Conservation (phyloP, 2,888 invertebrate genomes). For the Metallyticus violacea region DNA sequence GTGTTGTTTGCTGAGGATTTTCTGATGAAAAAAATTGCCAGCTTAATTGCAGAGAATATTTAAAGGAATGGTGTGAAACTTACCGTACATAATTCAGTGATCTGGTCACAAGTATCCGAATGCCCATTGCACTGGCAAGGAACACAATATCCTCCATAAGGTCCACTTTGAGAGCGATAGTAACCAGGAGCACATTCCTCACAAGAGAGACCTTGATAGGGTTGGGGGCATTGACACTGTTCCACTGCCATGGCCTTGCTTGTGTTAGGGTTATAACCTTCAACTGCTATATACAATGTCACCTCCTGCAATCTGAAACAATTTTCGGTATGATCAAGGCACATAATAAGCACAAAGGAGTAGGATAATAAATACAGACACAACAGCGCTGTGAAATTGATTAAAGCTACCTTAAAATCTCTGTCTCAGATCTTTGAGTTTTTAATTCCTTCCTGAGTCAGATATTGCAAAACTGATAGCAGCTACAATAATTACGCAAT, state of each 20-base stretch:
- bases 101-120: slow-evolving; percentile 82
- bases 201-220: slow-evolving; percentile 86
- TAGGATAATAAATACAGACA: no score
- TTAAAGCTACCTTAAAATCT: no score
- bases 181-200: slow-evolving; percentile 93
- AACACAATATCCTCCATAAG: slow-evolving; percentile 87
- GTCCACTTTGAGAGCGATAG: slow-evolving; percentile 79
- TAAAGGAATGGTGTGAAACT: no score
- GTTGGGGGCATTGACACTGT: slow-evolving; percentile 87
- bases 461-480: no score
- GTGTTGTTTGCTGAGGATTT: no score
- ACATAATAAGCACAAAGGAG: no score
- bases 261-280: slow-evolving; percentile 44
- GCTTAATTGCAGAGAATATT: no score
- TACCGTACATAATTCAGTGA: slow-evolving; percentile 87
- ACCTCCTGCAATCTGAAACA: slow-evolving; percentile 62
- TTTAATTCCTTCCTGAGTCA: no score
- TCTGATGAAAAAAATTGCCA: no score
- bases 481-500: no score
- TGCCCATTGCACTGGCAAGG: slow-evolving; percentile 96
- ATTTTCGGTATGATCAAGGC: neutral
- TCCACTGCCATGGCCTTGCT: slow-evolving; percentile 72
- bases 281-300: slow-evolving; percentile 59
- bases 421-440: no score
- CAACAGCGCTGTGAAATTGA: no score